A percentile compares a stretch with the other conserved stretches of the same genome.
phyloP scores from a whole-genome alignment of 2,797 vertebrate species.

The Rhyacichthys aspro region DNA sequence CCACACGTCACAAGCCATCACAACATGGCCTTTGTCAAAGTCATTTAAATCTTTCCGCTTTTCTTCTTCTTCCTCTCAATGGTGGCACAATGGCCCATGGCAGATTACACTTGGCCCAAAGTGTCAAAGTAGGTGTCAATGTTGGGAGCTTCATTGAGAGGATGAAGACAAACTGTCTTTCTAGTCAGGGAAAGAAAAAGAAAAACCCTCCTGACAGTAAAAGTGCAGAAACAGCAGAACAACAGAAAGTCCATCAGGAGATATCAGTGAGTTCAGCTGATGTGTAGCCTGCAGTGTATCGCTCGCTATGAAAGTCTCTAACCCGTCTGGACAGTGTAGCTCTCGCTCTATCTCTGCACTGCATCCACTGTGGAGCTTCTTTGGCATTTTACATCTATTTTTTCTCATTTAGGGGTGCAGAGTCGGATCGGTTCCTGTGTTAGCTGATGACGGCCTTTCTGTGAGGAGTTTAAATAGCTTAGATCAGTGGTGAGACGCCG shows the following conservation, averaged over 20 bases:
- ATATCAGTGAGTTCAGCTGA: conserved; percentile 7
- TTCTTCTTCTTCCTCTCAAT: conserved; percentile 1
- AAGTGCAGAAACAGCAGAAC: conserved; percentile 10
- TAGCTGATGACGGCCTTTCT: too few species aligned
- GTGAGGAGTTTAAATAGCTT: too few species aligned
- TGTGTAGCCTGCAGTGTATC: conserved; percentile 7
- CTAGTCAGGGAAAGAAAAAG: conserved; percentile 7
- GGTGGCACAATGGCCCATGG: conserved; percentile 7
- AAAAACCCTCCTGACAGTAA: conserved; percentile 8
- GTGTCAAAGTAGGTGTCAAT: conserved; percentile 11
- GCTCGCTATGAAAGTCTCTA: not conserved
- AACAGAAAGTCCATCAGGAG: conserved; percentile 8
- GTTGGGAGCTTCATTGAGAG: conserved; percentile 14
- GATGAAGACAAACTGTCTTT: conserved; percentile 13
- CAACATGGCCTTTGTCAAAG: conserved; percentile 8
- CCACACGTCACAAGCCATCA: not conserved
- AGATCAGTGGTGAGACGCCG: too few species aligned
- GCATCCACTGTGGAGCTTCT: too few species aligned
- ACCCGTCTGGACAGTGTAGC: conserved; percentile 7
- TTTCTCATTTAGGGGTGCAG: too few species aligned
- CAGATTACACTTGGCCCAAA: conserved; percentile 5
- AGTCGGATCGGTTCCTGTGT: too few species aligned
- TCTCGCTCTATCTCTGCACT: conserved; percentile 2
- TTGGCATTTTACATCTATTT: too few species aligned
- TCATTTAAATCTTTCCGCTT: conserved; percentile 1